Evolutionary conservation across 2,113 vertebrate species (phyloP).

Genomic region (Malurus melanocephalus): DNA sequence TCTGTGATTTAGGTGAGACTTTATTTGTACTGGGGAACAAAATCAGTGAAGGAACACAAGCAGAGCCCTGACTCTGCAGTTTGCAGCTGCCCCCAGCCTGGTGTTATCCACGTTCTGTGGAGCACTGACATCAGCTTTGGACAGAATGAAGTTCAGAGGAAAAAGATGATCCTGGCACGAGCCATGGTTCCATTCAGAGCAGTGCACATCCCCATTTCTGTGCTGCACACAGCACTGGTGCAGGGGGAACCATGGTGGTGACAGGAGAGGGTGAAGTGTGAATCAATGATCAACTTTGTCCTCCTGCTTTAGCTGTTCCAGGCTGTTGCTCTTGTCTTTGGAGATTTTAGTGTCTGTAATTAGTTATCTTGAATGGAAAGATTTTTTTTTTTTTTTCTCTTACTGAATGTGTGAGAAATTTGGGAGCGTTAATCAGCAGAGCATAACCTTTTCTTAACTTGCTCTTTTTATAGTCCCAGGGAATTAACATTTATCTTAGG

Average conservation of each 20-base stretch:
- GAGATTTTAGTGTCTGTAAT: background rate
- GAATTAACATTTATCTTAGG: constrained; percentile 39
- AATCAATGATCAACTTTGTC: background rate
- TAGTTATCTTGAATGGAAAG: background rate
- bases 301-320: background rate
- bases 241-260: background rate
- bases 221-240: background rate
- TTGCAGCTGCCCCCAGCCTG: background rate
- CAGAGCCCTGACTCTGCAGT: background rate
- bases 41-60: background rate
- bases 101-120: background rate
- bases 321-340: constrained; percentile 13
- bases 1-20: background rate
- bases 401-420: background rate
- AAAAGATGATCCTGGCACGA: background rate
- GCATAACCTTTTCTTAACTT: constrained; percentile 39
- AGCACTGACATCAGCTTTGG: background rate
- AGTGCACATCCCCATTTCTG: background rate
- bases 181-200: background rate
- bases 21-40: background rate
- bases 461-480: background rate
- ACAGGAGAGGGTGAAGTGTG: background rate
- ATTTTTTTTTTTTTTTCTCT: background rate
- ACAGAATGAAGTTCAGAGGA: background rate
- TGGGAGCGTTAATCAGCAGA: constrained; percentile 2